phyloP scores from a whole-genome alignment of 2,797 vertebrate species.

The Aulostomus chinensis region DNA sequence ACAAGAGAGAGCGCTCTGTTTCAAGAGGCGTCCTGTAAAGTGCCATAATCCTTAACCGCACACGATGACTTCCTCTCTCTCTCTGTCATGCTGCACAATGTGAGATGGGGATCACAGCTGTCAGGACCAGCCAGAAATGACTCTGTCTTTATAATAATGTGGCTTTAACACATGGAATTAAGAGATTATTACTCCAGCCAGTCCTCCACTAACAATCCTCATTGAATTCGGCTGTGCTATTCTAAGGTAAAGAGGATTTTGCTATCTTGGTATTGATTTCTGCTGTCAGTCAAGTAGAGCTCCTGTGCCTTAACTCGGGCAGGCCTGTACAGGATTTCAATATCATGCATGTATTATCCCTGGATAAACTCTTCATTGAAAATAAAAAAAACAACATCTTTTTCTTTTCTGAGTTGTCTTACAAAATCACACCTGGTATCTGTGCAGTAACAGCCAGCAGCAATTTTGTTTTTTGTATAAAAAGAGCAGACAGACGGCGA shows the following conservation, averaged over 20 bases:
- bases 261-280: slow-evolving; percentile 51
- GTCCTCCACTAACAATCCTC: slow-evolving; percentile 9
- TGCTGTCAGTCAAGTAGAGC: slow-evolving; percentile 31
- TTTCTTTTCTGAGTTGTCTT: not conserved
- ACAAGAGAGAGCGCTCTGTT: slow-evolving; percentile 23
- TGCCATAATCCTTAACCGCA: slow-evolving; percentile 26
- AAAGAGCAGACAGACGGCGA: not conserved
- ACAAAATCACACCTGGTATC: slow-evolving; percentile 40
- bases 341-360: not conserved
- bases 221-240: slow-evolving; percentile 37
- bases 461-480: slow-evolving; percentile 5
- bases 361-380: not conserved
- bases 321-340: slow-evolving; percentile 1
- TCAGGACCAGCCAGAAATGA: slow-evolving; percentile 4
- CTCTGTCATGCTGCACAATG: slow-evolving; percentile 3
- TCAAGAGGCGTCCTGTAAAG: slow-evolving; percentile 25
- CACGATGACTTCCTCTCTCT: slow-evolving; percentile 25
- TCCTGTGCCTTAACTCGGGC: slow-evolving; percentile 23
- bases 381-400: too few species aligned
- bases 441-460: slow-evolving; percentile 32
- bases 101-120: slow-evolving; percentile 16
- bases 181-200: slow-evolving; percentile 19
- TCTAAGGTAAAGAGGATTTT: slow-evolving; percentile 30
- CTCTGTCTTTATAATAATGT: not conserved
- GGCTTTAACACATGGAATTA: slow-evolving; percentile 1